Conservation (phyloP, 53 echinoderm and acorn worm genomes). For the Astropecten irregularis region DNA sequence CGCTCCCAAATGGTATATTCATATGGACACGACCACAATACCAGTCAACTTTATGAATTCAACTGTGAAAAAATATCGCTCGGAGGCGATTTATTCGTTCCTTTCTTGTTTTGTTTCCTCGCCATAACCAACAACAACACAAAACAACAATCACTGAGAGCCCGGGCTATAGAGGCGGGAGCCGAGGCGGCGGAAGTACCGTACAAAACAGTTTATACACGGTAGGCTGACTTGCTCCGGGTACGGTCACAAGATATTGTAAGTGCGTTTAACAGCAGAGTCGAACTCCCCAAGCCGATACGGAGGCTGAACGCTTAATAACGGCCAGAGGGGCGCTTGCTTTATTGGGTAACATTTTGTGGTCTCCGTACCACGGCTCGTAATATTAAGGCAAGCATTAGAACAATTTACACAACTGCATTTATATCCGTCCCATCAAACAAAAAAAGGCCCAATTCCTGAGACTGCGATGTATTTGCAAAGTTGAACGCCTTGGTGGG, state of each 20-base stretch:
- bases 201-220: constrained; percentile 61
- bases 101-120: constrained; percentile 27
- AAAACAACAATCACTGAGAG: constrained; percentile 1
- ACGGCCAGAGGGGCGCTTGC: constrained; percentile 1
- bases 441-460: too few relatives aligned
- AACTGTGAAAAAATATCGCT: constrained; percentile 51
- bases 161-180: background rate
- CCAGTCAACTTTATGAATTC: constrained; percentile 38
- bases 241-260: background rate
- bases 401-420: constrained; percentile 13
- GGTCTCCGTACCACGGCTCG: background rate
- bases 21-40: constrained; percentile 13
- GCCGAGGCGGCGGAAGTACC: constrained; percentile 54
- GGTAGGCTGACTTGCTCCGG: constrained; percentile 55
- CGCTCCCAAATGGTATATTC: constrained; percentile 26
- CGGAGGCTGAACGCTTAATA: constrained; percentile 12
- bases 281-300: background rate
- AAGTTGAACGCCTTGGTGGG: constrained; percentile 17
- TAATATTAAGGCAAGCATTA: background rate
- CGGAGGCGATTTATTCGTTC: constrained; percentile 27
- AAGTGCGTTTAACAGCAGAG: background rate
- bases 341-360: background rate
- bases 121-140: constrained; percentile 40
- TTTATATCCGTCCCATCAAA: background rate
- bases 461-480: background rate